phyloP scores from a whole-genome alignment of 2,113 vertebrate genomes.

The Herpetotheres cachinnans region DNA sequence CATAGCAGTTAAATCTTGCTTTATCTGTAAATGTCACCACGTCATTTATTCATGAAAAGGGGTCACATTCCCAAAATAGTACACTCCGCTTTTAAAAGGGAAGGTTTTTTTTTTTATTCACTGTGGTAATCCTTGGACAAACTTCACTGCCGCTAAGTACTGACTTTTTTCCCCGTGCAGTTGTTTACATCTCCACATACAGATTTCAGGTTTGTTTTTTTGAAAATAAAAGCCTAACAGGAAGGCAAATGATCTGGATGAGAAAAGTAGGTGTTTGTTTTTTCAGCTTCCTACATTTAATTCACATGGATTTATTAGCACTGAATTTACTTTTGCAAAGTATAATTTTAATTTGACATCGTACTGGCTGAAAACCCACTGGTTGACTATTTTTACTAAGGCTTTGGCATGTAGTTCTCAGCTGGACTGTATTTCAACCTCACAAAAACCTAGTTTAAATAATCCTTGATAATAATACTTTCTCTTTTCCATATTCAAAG shows the following conservation, averaged over 20 bases:
- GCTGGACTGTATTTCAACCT: conserved; percentile 25
- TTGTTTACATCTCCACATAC: conserved; percentile 62
- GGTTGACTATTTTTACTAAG: conserved; percentile 30
- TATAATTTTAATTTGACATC: conserved; percentile 64
- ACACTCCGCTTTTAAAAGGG: conserved; percentile 66
- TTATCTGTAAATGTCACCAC: conserved; percentile 86
- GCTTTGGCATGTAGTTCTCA: conserved; percentile 34
- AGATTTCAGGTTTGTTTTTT: conserved; percentile 35
- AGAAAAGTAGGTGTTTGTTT: conserved; percentile 20
- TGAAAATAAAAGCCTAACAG: conserved; percentile 58
- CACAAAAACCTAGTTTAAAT: conserved; percentile 11
- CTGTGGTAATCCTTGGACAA: conserved; percentile 78
- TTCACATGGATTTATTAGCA: conserved; percentile 51
- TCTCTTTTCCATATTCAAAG: conserved; percentile 14
- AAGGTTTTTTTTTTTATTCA: conserved; percentile 68
- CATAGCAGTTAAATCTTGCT: conserved; percentile 83
- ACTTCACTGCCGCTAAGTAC: conserved; percentile 73
- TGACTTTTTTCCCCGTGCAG: conserved; percentile 52
- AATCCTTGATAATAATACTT: conserved; percentile 24
- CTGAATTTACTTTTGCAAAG: conserved; percentile 50
- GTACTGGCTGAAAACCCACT: conserved; percentile 52
- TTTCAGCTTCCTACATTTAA: conserved; percentile 47
- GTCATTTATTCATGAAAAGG: conserved; percentile 85
- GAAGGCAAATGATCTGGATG: conserved; percentile 31
- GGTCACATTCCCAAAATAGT: conserved; percentile 82